Percentiles rank a stretch among this genome's conserved stretches.
phyloP scores from a whole-genome alignment of 2,113 vertebrate genomes.

The Lagopus muta region DNA sequence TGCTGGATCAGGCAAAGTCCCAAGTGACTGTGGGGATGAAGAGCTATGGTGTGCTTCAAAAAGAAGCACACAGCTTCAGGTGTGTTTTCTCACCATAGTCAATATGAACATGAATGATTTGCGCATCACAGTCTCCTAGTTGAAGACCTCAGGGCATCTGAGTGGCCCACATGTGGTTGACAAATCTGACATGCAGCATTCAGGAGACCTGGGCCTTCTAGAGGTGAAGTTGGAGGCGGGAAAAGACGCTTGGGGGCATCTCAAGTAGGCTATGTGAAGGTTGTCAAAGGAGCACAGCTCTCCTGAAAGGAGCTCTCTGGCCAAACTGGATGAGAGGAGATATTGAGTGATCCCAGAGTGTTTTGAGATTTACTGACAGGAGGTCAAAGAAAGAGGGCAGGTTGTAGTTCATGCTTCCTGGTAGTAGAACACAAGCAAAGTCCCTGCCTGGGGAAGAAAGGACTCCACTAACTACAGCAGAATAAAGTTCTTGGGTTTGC shows the following conservation, averaged over 20 bases:
- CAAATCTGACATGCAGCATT: background rate
- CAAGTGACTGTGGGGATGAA: accelerated
- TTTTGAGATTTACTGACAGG: background rate
- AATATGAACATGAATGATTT: background rate
- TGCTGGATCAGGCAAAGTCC: background rate
- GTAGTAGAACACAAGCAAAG: background rate
- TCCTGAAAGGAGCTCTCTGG: background rate
- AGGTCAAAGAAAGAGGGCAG: background rate
- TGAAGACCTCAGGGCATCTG: background rate
- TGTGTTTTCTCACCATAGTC: background rate
- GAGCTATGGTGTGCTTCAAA: background rate
- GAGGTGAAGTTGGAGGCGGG: background rate
- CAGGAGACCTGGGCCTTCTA: background rate
- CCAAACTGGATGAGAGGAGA: background rate
- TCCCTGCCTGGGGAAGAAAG: background rate
- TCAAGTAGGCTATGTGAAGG: accelerated
- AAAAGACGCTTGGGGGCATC: background rate
- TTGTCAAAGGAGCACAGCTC: background rate
- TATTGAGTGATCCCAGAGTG: background rate
- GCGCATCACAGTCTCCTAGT: background rate
- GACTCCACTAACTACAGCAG: background rate
- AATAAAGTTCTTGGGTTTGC: background rate
- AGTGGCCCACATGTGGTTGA: background rate
- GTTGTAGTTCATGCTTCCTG: background rate
- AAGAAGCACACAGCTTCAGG: background rate